phyloP scores from a whole-genome alignment of 2,113 vertebrate species.

The Solea solea region DNA sequence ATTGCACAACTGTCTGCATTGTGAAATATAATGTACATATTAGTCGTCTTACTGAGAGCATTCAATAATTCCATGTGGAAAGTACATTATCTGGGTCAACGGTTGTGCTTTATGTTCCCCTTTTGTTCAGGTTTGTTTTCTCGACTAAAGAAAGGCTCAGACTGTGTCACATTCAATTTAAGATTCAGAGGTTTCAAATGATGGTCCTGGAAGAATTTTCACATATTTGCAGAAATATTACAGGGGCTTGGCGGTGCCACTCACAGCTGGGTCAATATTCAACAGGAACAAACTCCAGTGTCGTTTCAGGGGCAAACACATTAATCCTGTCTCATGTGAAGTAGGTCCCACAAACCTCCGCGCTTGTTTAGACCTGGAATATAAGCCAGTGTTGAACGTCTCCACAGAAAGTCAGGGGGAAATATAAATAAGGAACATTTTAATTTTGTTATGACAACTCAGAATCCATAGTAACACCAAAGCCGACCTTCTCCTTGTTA shows the following conservation, averaged over 20 bases:
- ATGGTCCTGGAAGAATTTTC: neutral
- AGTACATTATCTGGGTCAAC: neutral
- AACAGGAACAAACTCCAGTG: neutral
- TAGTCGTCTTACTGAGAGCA: too few relatives aligned
- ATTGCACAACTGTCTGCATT: neutral
- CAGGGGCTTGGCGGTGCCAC: neutral
- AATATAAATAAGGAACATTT: neutral
- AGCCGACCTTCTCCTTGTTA: too few relatives aligned
- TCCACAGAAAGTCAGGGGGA: neutral
- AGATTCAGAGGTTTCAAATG: neutral
- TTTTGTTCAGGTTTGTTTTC: too few relatives aligned
- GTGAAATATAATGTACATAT: neutral
- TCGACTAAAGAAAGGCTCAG: too few relatives aligned
- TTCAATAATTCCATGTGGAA: too few relatives aligned
- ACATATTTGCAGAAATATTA: neutral
- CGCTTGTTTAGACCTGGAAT: neutral
- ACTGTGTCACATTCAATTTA: neutral
- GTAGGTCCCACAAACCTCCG: neutral
- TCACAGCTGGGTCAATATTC: conserved; percentile 33
- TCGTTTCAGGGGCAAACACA: neutral
- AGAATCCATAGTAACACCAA: too few relatives aligned
- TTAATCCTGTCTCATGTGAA: neutral
- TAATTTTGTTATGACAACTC: too few relatives aligned
- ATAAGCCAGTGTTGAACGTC: neutral
- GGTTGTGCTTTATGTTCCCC: too few relatives aligned